Percentiles rank a stretch among this genome's conserved stretches.
Evolutionary conservation across 2,113 vertebrate species (phyloP).

Genomic region (Atlantisia rogersi): DNA sequence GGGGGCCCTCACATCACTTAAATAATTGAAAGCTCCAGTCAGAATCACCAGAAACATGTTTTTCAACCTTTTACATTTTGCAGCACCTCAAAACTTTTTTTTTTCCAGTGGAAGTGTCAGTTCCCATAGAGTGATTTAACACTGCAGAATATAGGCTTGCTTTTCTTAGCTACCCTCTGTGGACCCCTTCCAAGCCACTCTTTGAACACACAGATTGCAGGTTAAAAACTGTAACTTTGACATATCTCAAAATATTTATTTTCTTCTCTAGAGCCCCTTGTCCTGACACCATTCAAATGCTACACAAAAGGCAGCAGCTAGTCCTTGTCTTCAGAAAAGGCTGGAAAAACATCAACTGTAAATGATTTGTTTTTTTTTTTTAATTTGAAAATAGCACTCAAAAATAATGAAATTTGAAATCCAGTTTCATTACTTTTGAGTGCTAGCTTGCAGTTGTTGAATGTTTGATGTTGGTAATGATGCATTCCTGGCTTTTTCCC

Average conservation of each 20-base stretch:
- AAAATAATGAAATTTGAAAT: neutral
- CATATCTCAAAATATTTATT: neutral
- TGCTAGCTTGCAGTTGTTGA: neutral
- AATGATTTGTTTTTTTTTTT: neutral
- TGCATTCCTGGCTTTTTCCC: neutral
- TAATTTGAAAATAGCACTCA: no score
- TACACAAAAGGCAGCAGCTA: neutral
- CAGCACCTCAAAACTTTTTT: neutral
- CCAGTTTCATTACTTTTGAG: neutral
- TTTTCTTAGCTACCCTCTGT: slow-evolving; percentile 23
- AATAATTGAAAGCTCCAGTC: slow-evolving; percentile 18
- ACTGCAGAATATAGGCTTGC: neutral
- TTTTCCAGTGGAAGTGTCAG: neutral
- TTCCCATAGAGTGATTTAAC: slow-evolving; percentile 33
- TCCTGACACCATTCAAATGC: neutral
- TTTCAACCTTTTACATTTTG: slow-evolving; percentile 42
- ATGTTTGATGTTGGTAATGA: neutral
- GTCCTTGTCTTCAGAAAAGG: neutral
- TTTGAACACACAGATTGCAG: neutral
- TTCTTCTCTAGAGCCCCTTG: neutral
- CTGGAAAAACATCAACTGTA: neutral
- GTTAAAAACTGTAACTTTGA: neutral
- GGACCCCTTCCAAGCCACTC: slow-evolving; percentile 7
- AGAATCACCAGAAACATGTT: slow-evolving; percentile 5
- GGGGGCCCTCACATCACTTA: neutral